Base-by-base conservation (phyloP, 64 coral and sea anemone species). In the Orbicella faveolata region DNA sequence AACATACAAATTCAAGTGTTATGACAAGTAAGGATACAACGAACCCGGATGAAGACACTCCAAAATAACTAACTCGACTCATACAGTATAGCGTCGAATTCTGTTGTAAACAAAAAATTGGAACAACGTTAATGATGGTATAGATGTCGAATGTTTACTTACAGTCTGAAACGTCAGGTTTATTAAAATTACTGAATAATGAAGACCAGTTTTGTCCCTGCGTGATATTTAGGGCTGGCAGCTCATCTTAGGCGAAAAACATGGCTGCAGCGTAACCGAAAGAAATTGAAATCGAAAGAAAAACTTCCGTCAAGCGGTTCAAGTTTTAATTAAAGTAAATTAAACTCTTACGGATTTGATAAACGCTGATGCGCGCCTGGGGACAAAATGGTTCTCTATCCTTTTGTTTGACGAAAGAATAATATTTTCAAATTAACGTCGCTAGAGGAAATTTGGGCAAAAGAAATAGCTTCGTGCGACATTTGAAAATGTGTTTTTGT, bases 301-400 rank as follows among this genome's bases (percentile, higher is more conserved):
- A 82, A 61, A 39, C 54, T 82, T 82, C 79, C 79, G 79, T 10
- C 7, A 17, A 65, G 63, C 79, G 61, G 79, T 82, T 59, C 55
- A 35, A 37, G 33, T 10, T 36, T 65, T 82, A 82, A 82, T 65
- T 36, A 65, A 82, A 76, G 19, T 21, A 18, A 48, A 48, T 51
- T 76, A 41, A 41, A 30, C 36, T 17, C 75, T 19, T 20, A 35
- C 14, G 7, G 75, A 41, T 76, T 39, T 76, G 35, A 76, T 41
- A 35, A 44, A 44, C 15, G 1, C 6, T 82, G 44, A 48, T 61
- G 34, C 65, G n/a, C 30, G 57, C 79, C 23, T 9, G 18, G 79
- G 79, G 61, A 63, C 6, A 34, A 64, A 36, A 82, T 11, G 1
- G 17, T 61, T 15, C 8, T 6, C 53, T 21, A 37, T 82, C 63